Conservation (phyloP, 1,140 invertebrate species). For the Caenorhabditis remanei region DNA sequence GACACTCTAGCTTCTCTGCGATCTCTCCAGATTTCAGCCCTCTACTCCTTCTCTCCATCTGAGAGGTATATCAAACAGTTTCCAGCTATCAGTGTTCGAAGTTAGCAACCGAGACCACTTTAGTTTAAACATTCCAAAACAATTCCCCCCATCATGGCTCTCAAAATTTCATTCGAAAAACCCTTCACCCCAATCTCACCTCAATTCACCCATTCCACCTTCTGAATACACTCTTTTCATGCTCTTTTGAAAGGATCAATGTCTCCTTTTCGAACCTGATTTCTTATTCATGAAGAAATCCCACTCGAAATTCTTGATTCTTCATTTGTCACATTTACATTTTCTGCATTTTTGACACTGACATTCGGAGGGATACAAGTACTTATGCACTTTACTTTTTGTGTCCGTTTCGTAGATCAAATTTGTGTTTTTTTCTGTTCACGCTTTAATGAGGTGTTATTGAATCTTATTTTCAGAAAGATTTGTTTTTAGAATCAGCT, state of each 20-base stretch:
- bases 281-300: constrained; percentile 3
- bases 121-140: background rate
- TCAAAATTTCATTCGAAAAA: background rate
- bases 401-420: background rate
- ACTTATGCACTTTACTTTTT: constrained; percentile 32
- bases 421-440: background rate
- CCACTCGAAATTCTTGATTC: background rate
- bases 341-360: background rate
- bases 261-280: background rate
- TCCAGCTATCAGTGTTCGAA: too few relatives aligned
- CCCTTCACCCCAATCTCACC: too few relatives aligned
- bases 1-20: too few relatives aligned
- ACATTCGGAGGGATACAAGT: background rate
- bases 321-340: constrained; percentile 35
- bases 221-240: background rate
- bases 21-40: too few relatives aligned
- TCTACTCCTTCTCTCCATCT: too few relatives aligned
- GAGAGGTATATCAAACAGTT: too few relatives aligned
- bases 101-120: too few relatives aligned
- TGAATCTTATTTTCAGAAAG: too few relatives aligned
- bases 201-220: background rate
- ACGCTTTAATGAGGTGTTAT: too few relatives aligned
- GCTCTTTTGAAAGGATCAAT: background rate
- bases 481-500: too few relatives aligned
- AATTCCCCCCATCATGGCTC: too few relatives aligned